Base-by-base conservation (phyloP, 2,797 vertebrate genomes). In the Neopelma chrysocephalum region DNA sequence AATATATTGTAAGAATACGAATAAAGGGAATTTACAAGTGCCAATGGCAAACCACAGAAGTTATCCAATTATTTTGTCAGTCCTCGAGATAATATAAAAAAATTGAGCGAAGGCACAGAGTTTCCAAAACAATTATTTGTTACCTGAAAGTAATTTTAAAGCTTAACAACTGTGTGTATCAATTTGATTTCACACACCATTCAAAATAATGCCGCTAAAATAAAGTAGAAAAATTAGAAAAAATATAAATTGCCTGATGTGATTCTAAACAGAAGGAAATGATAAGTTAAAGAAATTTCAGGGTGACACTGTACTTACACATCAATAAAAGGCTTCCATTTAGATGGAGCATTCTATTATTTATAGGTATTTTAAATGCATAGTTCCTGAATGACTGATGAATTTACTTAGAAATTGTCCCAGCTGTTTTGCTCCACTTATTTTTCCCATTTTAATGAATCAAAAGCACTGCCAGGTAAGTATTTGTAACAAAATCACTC, bases 331-430 rank as follows among this genome's bases (percentile, higher is more conserved):
- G 17, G 12, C 76, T 96, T 90, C 89, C 86, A 81, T 96, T 89
- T 92, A 94, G 79, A 82, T 26, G 68, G 56, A 83, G 78, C 60
- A 84, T 90, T 96, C 92, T 90, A 95, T 96, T 96, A 95, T 97
- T 97, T 95, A 96, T 87, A 94, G 69, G 81, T 87, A 89, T 96
- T 96, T 95, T 95, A 94, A 96, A 97, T 94, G 93, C 92, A 95
- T 93, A 93, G 93, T 50, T 96, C 90, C 51, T 56, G 73, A 96
- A 82, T 94, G 94, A 96, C 94, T 96, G 92, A 95, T 96, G 93
- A 97, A 96, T 95, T 96, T 96, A 96, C 94, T 93, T 53, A 91
- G 94, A 96, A 96, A 93, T 90, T 93, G 91, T 88, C 91, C 93
- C 94, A 92, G 88, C 71, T 94, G 89, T 89, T 96, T 93, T 94